phyloP scores from a whole-genome alignment of 2,888 invertebrate genomes.

The Apodemia mormo region DNA sequence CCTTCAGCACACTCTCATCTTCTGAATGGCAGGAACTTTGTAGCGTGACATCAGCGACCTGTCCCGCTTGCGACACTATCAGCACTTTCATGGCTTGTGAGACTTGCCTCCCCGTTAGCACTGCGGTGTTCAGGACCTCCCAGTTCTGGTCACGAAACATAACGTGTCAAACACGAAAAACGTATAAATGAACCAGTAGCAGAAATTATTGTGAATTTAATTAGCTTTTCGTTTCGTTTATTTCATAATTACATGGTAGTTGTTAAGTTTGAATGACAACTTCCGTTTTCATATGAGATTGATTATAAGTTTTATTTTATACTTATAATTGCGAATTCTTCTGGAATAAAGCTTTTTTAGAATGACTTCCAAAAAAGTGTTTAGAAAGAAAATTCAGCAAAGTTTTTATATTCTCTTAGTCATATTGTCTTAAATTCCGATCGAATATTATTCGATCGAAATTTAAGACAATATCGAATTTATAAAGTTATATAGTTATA shows the following conservation, averaged over 20 bases:
- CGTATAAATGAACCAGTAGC: constrained; percentile 4
- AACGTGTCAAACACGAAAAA: constrained; percentile 7
- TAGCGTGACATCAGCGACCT: constrained; percentile 96
- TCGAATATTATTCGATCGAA: no score
- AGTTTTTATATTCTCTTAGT: no score
- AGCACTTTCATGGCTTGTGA: constrained; percentile 97
- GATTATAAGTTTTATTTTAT: not conserved
- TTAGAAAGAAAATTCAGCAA: no score
- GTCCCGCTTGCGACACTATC: constrained; percentile 96
- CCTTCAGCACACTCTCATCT: constrained; percentile 97
- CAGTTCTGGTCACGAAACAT: constrained; percentile 85
- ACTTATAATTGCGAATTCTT: not conserved
- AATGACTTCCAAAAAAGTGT: no score
- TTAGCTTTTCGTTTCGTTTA: not conserved
- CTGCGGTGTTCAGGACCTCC: constrained; percentile 97
- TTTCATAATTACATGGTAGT: not conserved
- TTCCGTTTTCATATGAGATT: not conserved
- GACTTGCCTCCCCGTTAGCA: constrained; percentile 95
- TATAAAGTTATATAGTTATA: no score
- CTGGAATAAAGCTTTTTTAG: no score
- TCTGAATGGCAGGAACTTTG: constrained; percentile 97
- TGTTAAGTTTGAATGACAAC: not conserved
- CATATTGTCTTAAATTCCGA: no score
- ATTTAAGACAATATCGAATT: no score
- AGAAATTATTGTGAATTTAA: not conserved